These are phyloP conservation scores for Eunapius fragilis DNA, from an alignment of 37 sponge, comb jelly and placozoan genomes.

Conservation along the genomic window DNA sequence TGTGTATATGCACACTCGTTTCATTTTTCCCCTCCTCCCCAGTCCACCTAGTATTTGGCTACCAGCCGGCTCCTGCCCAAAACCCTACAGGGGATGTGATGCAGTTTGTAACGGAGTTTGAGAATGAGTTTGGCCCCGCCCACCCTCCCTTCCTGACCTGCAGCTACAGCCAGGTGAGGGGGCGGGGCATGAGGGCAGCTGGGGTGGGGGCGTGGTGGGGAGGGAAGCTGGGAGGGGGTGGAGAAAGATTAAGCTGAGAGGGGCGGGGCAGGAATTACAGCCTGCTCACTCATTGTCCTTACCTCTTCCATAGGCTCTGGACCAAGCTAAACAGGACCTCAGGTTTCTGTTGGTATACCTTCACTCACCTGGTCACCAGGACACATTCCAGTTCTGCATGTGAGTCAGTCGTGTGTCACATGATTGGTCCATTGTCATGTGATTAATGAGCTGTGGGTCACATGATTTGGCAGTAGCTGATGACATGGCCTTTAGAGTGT, in stretches of 20 bases:
- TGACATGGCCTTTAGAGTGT: too few relatives aligned
- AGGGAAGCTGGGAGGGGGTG: too few relatives aligned
- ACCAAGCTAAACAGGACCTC: constrained; percentile 57
- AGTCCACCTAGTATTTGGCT: constrained; percentile 46
- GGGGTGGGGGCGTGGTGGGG: too few relatives aligned
- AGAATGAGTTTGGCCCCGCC: constrained; percentile 33
- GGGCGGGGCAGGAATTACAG: too few relatives aligned
- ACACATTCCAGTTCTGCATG: constrained; percentile 78
- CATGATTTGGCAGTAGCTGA: too few relatives aligned
- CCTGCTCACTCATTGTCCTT: too few relatives aligned
- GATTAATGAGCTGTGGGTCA: too few relatives aligned
- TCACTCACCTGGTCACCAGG: constrained; percentile 69
- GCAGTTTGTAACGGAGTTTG: constrained; percentile 60
- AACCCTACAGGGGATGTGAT: constrained; percentile 62
- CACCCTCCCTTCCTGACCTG: constrained; percentile 42
- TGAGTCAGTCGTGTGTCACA: neutral
- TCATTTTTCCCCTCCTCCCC: too few relatives aligned
- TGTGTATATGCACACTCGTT: too few relatives aligned
- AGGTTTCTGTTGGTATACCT: constrained; percentile 85
- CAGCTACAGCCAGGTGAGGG: constrained; percentile 48
- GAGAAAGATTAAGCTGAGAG: too few relatives aligned
- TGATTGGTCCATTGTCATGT: too few relatives aligned
- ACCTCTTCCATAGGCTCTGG: constrained; percentile 37
- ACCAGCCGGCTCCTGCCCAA: constrained; percentile 26
- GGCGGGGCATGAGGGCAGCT: too few relatives aligned